A percentile compares a stretch with the other conserved stretches of the same genome.
Conservation (phyloP, 2,797 vertebrate genomes). For the Smutsia temminckii region DNA sequence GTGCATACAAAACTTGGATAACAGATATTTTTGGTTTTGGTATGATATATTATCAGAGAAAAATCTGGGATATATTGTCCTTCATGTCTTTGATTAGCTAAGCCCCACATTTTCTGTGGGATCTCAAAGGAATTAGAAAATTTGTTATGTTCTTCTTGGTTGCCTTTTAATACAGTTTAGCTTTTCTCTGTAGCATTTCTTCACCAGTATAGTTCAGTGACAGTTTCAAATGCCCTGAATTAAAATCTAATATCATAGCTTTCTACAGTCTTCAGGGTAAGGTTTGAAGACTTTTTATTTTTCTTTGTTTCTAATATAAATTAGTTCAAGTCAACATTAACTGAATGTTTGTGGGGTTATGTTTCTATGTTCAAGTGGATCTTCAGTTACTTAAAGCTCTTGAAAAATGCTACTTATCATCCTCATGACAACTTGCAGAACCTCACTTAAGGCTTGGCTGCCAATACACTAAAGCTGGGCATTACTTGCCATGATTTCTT, state of each 20-base stretch:
- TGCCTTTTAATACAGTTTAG: not conserved
- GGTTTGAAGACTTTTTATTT: not conserved
- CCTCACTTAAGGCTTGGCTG: not conserved
- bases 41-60: not conserved
- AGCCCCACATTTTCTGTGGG: not conserved
- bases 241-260: not conserved
- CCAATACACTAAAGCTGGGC: not conserved
- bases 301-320: not conserved
- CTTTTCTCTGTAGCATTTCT: slow-evolving; percentile 24
- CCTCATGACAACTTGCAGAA: not conserved
- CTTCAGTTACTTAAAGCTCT: slow-evolving; percentile 3
- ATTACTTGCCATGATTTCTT: not conserved
- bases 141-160: not conserved
- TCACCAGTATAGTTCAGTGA: not conserved
- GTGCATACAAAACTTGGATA: not conserved
- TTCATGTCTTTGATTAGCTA: slow-evolving; percentile 18
- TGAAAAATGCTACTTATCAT: not conserved
- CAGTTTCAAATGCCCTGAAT: not conserved
- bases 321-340: not conserved
- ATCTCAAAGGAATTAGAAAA: slow-evolving; percentile 1
- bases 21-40: not conserved
- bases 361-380: not conserved
- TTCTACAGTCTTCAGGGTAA: not conserved
- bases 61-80: not conserved
- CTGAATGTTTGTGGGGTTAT: not conserved